These are phyloP conservation scores for Peromyscus attwateri DNA, from an alignment of 2,797 vertebrate species.

Conservation along the genomic window DNA sequence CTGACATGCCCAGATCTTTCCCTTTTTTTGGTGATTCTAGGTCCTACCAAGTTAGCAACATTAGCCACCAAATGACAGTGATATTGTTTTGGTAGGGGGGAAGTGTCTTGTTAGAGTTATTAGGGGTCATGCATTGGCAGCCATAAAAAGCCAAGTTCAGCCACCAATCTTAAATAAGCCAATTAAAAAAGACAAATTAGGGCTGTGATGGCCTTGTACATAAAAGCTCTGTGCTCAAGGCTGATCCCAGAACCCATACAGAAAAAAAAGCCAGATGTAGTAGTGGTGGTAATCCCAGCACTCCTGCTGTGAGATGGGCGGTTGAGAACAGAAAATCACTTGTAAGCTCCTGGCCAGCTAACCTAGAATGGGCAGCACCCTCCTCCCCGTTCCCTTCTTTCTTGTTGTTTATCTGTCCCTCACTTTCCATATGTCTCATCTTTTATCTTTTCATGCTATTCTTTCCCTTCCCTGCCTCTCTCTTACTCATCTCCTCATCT, in stretches of 20 bases:
- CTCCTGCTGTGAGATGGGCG: not conserved
- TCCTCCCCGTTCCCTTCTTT: fast-evolving
- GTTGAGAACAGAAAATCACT: not conserved
- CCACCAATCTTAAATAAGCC: not conserved
- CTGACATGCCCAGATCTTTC: not conserved
- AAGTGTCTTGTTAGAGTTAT: not conserved
- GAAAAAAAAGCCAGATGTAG: not conserved
- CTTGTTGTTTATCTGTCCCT: no score
- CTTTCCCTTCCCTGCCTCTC: no score
- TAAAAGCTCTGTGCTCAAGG: not conserved
- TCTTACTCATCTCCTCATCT: no score
- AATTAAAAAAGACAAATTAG: not conserved
- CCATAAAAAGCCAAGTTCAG: not conserved
- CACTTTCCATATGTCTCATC: no score
- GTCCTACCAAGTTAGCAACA: not conserved
- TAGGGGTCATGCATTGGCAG: not conserved
- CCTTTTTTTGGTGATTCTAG: not conserved
- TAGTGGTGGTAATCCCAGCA: not conserved
- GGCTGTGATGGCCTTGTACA: not conserved
- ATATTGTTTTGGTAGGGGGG: not conserved
- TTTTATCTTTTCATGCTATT: not conserved
- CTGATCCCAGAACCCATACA: not conserved
- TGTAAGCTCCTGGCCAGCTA: not conserved
- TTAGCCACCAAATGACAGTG: not conserved
- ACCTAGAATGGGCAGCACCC: not conserved